Base-by-base conservation (phyloP, 1,140 invertebrate species). In the Zaprionus ornatus region DNA sequence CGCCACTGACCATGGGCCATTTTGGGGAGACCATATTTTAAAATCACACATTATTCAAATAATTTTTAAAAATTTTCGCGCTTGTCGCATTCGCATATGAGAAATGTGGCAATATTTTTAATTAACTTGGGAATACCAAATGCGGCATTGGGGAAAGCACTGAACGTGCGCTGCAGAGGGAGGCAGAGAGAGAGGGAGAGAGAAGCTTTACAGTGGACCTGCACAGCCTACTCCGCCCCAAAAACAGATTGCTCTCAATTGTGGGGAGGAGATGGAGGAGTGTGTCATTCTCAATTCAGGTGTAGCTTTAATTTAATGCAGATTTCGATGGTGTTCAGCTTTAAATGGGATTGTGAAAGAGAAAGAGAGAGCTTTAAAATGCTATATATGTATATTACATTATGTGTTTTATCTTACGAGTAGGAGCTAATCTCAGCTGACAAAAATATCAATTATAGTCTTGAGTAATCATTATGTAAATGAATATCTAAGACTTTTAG, bases 41-140 rank as follows among this genome's bases (percentile, higher is more conserved):
- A 91, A 91, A 91, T 91, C 87, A 87, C 87, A 91, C 87, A 91
- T 91, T 91, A 88, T 83, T 91, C 88, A 91, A 91, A 91, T 91
- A 77, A 80, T 88, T 91, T 90, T 90, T 81, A 68, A 69, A 76
- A 74, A 76, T 73, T 87, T 80, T 78, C 60, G 55, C 60, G 32
- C 61, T 37, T 40, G 42, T 67, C 65, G 61, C 17, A 17, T 37
- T 37, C 19, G 19, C 35, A 21, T 79, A 75, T 67, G 45, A 67
- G 40, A 68, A 52, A 32, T 52, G 42, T 71, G 73, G 73, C 73
- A 75, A 75, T 75, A 74, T 74, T 91, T 91, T 91, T 91, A 91
- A 91, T 91, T 91, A 91, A 91, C 88, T 85, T 71, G 88, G 80
- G 76, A 85, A 87, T 88, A 84, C 76, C 50, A 78, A 77, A 84